phyloP scores from a whole-genome alignment of 2,888 invertebrate genomes.

The Amiota mariae region DNA sequence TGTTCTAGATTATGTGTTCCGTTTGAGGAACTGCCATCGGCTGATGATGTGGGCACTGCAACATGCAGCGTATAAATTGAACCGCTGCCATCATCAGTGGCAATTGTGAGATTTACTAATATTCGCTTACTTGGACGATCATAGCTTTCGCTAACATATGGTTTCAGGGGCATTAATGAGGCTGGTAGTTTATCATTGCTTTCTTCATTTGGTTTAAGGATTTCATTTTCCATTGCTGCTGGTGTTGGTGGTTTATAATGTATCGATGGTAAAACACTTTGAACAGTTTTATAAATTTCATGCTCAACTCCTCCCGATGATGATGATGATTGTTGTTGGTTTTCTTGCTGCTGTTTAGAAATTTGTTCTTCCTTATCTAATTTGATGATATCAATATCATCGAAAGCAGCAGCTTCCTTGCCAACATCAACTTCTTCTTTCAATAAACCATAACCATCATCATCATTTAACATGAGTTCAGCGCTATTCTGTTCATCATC shows the following conservation, averaged over 20 bases:
- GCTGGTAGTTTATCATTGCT: conserved; percentile 17
- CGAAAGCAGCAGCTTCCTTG: conserved; percentile 52
- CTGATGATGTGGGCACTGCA: conserved; percentile 80
- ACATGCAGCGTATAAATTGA: conserved; percentile 85
- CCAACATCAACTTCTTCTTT: conserved; percentile 16
- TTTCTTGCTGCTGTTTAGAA: neutral
- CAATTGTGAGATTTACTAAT: conserved; percentile 87
- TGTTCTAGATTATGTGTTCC: conserved; percentile 59
- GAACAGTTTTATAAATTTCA: conserved; percentile 67
- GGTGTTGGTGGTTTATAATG: conserved; percentile 11
- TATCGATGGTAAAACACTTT: conserved; percentile 25
- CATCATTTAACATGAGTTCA: conserved; percentile 71
- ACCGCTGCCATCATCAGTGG: conserved; percentile 78
- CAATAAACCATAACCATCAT: conserved; percentile 28
- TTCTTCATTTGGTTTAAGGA: conserved; percentile 47
- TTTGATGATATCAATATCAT: conserved; percentile 71
- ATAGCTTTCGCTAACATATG: conserved; percentile 59
- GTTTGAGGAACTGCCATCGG: conserved; percentile 26
- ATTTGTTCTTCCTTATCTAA: conserved; percentile 53
- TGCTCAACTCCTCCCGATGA: conserved; percentile 56
- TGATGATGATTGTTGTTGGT: conserved; percentile 30
- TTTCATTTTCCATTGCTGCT: conserved; percentile 52
- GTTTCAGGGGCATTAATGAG: conserved; percentile 51
- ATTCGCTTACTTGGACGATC: conserved; percentile 76
- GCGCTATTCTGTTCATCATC: conserved; percentile 42